Evolutionary conservation across 2,888 invertebrate species (phyloP), one percentile per base, ranked within the genome.

Genomic region (Macaria notata): DNA sequence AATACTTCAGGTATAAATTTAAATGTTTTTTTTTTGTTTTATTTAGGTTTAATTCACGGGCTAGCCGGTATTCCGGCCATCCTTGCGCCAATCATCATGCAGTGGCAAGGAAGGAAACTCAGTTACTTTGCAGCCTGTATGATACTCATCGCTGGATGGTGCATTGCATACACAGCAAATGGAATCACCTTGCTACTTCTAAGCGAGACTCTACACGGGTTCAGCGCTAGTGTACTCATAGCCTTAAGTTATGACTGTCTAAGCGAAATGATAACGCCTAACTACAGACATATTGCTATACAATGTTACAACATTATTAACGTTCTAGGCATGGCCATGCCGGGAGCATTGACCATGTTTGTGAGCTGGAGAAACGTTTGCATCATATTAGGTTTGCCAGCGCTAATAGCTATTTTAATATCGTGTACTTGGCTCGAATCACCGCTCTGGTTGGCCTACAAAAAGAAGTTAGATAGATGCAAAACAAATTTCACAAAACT

Each of bases 1-100:
- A 19, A 19, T 19, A 19, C 19, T 19, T 19, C 19, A 19, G 19
- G 19, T 19, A 19, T 19, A 19, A 19, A 19, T 19, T 19, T 19
- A 1, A 19, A 19, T 19, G 19, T 19, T 19, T 19, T 19, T 19
- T 19, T 19, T 19, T 19, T 19, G 7, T 36, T 36, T 36, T 36
- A 36, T 36, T 68, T 8, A 71, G 71, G 66, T 19, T 69, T 71
- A 1, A 64, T 65, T 3, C 66, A 71, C 9, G 71, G 71, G 3
- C 31, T 71, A 3, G 61, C 67, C 8, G 71, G 69, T 9, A 62
- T 69, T 30, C 67, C 65, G 3, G 64, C 68, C 9, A 51, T 69
- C 7, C 45, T 68, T 3, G 60, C 69, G 56, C 67, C 70, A 3
- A 46, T 60, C n/a, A 46, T 71, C n/a, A 71, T 71, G 71, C 71